phyloP scores from a whole-genome alignment of 2,888 invertebrate genomes.

The Diarsia rubi region DNA sequence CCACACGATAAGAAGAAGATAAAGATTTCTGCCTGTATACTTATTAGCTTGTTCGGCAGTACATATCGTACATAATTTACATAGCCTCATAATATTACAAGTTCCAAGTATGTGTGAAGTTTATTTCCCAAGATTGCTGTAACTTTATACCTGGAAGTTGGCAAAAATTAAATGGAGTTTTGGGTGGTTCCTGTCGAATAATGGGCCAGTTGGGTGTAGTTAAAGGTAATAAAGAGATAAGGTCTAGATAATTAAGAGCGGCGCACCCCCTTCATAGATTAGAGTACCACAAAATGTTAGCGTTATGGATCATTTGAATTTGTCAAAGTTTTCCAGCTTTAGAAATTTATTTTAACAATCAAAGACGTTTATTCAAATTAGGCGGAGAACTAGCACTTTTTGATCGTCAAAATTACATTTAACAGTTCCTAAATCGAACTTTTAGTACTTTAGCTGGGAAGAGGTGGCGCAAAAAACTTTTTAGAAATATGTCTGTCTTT shows the following conservation, averaged over 20 bases:
- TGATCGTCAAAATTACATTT: not conserved
- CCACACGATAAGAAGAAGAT: no score
- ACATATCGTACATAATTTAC: constrained; percentile 28
- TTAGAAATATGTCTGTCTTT: not conserved
- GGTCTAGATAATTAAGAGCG: not conserved
- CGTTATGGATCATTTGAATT: not conserved
- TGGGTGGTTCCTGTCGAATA: constrained; percentile 12
- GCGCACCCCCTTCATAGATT: not conserved
- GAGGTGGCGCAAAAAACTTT: not conserved
- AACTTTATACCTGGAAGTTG: constrained; percentile 7
- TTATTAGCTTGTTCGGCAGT: no score
- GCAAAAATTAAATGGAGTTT: constrained; percentile 47
- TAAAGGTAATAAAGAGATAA: not conserved
- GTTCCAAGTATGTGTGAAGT: constrained; percentile 16
- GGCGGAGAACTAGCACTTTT: not conserved
- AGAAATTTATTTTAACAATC: not conserved
- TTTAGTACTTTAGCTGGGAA: not conserved
- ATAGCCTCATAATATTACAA: not conserved
- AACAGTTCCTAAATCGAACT: not conserved
- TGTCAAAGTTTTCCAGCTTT: not conserved
- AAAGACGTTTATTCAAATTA: not conserved
- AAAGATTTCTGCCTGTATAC: no score
- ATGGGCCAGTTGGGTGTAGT: constrained; percentile 28
- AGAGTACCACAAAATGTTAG: not conserved
- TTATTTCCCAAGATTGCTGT: constrained; percentile 31